Percentiles rank a stretch among this genome's conserved stretches.
phyloP scores from a whole-genome alignment of 2,113 vertebrate genomes.

The Donacobius atricapilla region DNA sequence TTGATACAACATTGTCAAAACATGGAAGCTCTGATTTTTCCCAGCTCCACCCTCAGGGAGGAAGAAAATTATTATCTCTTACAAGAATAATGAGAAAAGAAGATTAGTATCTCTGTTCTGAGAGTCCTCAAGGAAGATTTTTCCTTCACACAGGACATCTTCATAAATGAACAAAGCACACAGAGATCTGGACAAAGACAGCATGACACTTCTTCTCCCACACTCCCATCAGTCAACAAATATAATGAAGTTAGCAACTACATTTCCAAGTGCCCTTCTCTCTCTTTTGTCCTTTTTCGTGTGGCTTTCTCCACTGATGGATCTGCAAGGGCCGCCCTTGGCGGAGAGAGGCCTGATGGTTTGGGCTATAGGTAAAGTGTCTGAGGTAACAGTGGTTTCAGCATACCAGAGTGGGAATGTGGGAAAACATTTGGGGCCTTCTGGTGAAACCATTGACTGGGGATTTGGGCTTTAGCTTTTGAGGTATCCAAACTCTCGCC shows the following conservation, averaged over 20 bases:
- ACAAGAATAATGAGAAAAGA: slow-evolving; percentile 24
- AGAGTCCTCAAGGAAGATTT: slow-evolving; percentile 15
- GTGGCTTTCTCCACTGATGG: not conserved
- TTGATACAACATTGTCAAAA: not conserved
- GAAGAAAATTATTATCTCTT: slow-evolving; percentile 12
- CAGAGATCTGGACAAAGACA: not conserved
- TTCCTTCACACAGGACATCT: slow-evolving; percentile 32
- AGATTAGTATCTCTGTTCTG: slow-evolving; percentile 18
- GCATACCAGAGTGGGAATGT: not conserved
- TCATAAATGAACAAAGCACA: slow-evolving; percentile 19
- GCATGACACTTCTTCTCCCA: not conserved
- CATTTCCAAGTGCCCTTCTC: not conserved
- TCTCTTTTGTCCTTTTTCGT: not conserved
- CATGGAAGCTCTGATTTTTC: not conserved
- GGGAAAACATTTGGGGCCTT: not conserved
- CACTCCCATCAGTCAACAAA: not conserved
- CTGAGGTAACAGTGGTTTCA: not conserved
- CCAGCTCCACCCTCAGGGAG: not conserved
- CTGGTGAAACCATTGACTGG: not conserved
- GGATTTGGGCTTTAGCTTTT: not conserved
- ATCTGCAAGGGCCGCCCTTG: not conserved
- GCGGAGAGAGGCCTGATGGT: not conserved
- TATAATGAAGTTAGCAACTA: not conserved
- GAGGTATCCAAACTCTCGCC: not conserved
- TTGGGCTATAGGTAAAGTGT: not conserved